Evolutionary conservation across 1,140 invertebrate genomes (phyloP), one percentile per base, ranked within the genome.

Genomic region (Colletes gigas): DNA sequence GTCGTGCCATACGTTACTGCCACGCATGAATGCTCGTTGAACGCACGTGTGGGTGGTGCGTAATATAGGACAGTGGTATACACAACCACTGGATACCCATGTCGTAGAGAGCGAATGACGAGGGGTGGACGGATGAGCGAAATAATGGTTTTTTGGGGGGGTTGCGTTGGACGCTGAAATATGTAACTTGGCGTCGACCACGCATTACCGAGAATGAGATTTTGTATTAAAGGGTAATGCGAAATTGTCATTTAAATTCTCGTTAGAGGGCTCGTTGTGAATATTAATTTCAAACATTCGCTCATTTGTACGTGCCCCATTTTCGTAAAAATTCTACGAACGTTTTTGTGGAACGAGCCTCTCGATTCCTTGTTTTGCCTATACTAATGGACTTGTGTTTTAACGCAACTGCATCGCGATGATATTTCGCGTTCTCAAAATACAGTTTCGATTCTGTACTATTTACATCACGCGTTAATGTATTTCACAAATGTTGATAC

Each of bases 131-230:
- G 59, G 78, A 66, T n/a, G 67, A 77, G 50, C 14, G 72, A 77
- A 84, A 72, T 84, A 77, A 85, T 85, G 68, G 62, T 69, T 73
- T 74, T 80, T 80, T 54, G 78, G 69, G 52, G 19, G 60, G 15
- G 30, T 15, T 72, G 70, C 39, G 70, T 66, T 59, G 57, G 76
- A 78, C 77, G 39, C 69, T 73, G 68, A 73, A 79, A 79, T 79
- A 79, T 73, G 77, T 79, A 65, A 66, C 60, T 39, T 19, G 30
- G 50, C 41, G 50, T 69, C 66, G 77, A 65, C 77, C 70, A 41
- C 70, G 69, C 77, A 79, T 73, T 70, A 72, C 39, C 69, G n/a
- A 19, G 52, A 79, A 73, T 72, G 77, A 79, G 77, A 79, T 79
- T 66, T 73, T 41, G 60, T 15, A 66, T 73, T 79, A 73, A 79